Evolutionary conservation across 2,888 invertebrate species (phyloP).

Genomic region (Pterostichus niger): DNA sequence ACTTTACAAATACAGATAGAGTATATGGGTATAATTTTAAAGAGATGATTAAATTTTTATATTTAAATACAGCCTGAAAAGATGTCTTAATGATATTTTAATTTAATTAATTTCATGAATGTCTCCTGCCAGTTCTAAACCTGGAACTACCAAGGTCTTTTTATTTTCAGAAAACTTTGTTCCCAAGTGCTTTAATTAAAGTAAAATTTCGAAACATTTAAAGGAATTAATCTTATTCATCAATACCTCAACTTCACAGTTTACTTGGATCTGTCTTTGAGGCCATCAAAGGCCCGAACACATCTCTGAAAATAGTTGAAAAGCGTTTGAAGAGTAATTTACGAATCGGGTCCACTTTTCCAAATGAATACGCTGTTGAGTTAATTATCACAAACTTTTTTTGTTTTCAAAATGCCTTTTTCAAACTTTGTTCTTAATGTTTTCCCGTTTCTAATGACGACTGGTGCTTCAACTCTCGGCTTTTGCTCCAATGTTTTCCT

Average conservation of each 20-base stretch:
- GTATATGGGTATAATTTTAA: too few species aligned
- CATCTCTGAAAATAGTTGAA: slow-evolving; percentile 27
- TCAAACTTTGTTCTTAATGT: slow-evolving; percentile 59
- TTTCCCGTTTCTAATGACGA: slow-evolving; percentile 52
- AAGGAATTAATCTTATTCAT: slow-evolving; percentile 14
- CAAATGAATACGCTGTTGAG: slow-evolving; percentile 62
- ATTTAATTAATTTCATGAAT: too few species aligned
- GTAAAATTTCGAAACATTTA: slow-evolving; percentile 40
- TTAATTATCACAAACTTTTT: slow-evolving; percentile 60
- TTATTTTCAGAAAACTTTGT: slow-evolving; percentile 20
- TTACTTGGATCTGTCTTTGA: slow-evolving; percentile 1
- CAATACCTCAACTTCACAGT: slow-evolving; percentile 22
- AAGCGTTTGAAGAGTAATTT: slow-evolving; percentile 23
- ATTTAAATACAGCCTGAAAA: too few species aligned
- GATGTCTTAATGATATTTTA: too few species aligned
- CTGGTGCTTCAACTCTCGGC: slow-evolving; percentile 19
- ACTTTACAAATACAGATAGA: too few species aligned
- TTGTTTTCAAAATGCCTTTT: slow-evolving; percentile 58
- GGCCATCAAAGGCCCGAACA: neutral
- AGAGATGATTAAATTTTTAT: too few species aligned
- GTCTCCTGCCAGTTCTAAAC: too few species aligned
- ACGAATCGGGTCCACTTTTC: slow-evolving; percentile 51
- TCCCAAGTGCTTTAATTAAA: slow-evolving; percentile 27
- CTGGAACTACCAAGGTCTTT: neutral
- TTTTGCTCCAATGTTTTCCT: slow-evolving; percentile 43